Conservation (phyloP, 2,888 invertebrate genomes). For the Stenurella melanura region DNA sequence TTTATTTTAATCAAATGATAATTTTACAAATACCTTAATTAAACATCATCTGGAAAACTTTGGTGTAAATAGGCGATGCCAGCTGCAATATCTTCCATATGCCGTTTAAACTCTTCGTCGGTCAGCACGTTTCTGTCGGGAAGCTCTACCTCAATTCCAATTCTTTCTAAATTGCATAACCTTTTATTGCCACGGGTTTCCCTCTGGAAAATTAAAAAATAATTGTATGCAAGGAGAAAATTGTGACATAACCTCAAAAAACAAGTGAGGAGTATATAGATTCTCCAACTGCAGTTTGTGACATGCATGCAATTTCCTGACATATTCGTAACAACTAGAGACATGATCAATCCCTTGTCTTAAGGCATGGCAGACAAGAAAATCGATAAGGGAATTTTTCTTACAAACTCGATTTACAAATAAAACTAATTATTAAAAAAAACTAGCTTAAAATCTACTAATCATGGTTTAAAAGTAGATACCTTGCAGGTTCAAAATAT, state of each 20-base stretch:
- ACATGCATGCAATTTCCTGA: no score
- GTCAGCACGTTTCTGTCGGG: constrained; percentile 48
- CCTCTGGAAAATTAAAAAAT: constrained; percentile 50
- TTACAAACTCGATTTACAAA: no score
- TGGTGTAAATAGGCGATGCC: constrained; percentile 47
- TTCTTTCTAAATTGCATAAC: constrained; percentile 51
- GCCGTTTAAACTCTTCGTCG: constrained; percentile 55
- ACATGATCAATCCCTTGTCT: no score
- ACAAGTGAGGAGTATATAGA: no score
- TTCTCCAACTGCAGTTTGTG: no score
- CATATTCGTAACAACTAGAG: no score
- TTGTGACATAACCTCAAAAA: neutral
- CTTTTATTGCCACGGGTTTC: constrained; percentile 56
- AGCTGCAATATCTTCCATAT: constrained; percentile 57
- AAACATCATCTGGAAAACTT: neutral
- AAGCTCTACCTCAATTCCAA: constrained; percentile 34
- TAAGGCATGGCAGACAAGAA: no score
- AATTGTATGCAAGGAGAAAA: neutral
- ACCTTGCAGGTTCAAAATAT: no score
- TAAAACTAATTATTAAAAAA: no score
- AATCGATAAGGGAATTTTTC: no score
- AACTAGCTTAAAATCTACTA: no score
- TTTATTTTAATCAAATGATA: neutral
- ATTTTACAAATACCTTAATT: neutral
- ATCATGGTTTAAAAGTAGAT: no score